Evolutionary conservation across 2,797 vertebrate species (phyloP), one percentile per base, ranked within the genome.

Genomic region (Oryzias sinensis): DNA sequence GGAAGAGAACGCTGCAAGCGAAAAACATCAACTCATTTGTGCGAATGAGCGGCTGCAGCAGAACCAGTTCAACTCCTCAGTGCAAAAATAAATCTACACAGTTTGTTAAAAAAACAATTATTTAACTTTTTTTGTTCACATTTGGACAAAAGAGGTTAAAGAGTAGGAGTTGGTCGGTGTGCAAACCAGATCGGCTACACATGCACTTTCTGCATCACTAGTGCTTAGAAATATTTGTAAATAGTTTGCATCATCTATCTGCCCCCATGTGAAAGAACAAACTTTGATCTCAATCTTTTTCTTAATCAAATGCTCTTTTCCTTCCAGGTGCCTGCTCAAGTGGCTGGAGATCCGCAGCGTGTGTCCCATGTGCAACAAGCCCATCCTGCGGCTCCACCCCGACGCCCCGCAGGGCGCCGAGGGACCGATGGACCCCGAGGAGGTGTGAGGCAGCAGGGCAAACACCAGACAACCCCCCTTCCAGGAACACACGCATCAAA

Each of bases 291-390:
- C 9, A 7, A 9, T 2, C 20, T 18, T 18, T n/a, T 18, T 18
- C 18, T 18, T 5, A 27, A 27, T 27, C 25, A 27, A 27, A 27
- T 6, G 25, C 42, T 48, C n/a, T 42, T 46, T 9, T 62, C 50
- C 33, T 2, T 13, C 43, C 82, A 94, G 93, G 90, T 94, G 93
- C 87, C 90, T 94, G 79, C 84, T 93, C 46, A 94, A 94, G 70
- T 94, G 93, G 93, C 86, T 94, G 72, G 93, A 94, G 88, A 94
- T 94, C 68, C 92, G 93, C 72, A 94, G 92, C 29, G 90, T 93
- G 60, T 94, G 93, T 72, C 93, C 93, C 15, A 93, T 93, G 93
- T 94, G 93, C 56, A 94, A 94, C 88, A 94, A 94, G 55, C 90
- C 92, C 68, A 93, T 94, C 81, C 88, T 91, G 67, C 89, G 92